Evolutionary conservation across 92 coral and sea anemone genomes (phyloP).

Genomic region (Palythoa heliodiscus): DNA sequence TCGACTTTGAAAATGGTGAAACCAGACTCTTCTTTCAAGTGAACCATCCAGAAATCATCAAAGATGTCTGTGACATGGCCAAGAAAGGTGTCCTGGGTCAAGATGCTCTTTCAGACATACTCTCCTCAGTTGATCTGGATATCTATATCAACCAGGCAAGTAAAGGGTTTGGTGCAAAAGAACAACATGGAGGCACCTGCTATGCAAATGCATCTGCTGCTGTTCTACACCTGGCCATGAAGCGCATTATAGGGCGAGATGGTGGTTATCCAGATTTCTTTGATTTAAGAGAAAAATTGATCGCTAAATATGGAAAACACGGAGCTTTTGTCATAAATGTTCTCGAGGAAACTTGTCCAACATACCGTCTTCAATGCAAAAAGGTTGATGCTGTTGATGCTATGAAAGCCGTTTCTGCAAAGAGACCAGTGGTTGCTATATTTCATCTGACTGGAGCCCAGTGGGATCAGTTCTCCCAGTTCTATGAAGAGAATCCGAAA

Average conservation of each 20-base stretch:
- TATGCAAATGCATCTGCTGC: conserved; percentile 75
- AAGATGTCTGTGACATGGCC: not conserved
- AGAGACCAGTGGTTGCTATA: conserved; percentile 60
- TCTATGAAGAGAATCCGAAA: conserved; percentile 42
- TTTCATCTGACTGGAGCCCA: conserved; percentile 46
- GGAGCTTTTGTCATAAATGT: conserved; percentile 33
- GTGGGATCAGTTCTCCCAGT: not conserved
- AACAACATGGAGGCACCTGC: conserved; percentile 49
- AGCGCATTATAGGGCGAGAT: conserved; percentile 57
- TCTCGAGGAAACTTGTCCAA: conserved; percentile 49
- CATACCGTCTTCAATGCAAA: conserved; percentile 53
- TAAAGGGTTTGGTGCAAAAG: conserved; percentile 17
- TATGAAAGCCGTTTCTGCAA: conserved; percentile 53
- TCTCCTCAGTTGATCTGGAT: conserved; percentile 56
- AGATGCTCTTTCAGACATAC: conserved; percentile 50
- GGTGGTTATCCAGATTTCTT: conserved; percentile 71
- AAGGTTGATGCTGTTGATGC: conserved; percentile 50
- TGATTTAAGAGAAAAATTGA: conserved; percentile 35
- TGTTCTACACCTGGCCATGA: conserved; percentile 67
- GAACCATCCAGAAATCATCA: not conserved
- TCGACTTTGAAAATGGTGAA: not conserved
- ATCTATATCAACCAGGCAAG: conserved; percentile 60
- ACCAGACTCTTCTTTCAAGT: not conserved
- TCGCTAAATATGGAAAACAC: conserved; percentile 31
- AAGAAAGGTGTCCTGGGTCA: not conserved